Evolutionary conservation across 2,888 invertebrate species (phyloP).

Genomic region (Lomographa bimaculata): DNA sequence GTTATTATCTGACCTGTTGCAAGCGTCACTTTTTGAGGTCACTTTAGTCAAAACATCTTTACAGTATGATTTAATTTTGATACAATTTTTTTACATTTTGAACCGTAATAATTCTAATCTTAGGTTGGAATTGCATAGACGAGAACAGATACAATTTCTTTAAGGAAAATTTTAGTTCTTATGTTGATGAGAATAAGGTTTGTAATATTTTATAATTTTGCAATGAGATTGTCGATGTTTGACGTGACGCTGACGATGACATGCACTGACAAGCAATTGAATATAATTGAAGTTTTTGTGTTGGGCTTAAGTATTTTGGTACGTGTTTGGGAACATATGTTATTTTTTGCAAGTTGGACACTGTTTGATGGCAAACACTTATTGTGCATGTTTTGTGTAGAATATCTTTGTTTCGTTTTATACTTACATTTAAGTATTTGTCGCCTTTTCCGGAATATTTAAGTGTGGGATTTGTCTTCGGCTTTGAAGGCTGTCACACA

Average conservation of each 20-base stretch:
- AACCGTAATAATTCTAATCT: not conserved
- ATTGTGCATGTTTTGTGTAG: no score
- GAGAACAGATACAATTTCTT: not conserved
- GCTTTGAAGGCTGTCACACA: no score
- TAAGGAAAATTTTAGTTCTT: slow-evolving; percentile 11
- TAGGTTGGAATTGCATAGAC: slow-evolving; percentile 13
- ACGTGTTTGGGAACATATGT: slow-evolving; percentile 14
- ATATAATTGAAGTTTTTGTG: slow-evolving; percentile 43
- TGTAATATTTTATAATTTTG: slow-evolving; percentile 3
- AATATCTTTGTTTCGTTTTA: no score
- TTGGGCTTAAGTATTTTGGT: slow-evolving; percentile 15
- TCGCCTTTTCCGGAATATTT: no score
- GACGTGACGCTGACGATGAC: slow-evolving; percentile 41
- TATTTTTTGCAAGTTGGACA: slow-evolving; percentile 3
- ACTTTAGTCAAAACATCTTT: slow-evolving; percentile 18
- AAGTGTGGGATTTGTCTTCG: no score
- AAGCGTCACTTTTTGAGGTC: slow-evolving; percentile 26
- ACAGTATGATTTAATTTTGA: slow-evolving; percentile 14
- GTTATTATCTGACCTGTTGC: slow-evolving; percentile 27
- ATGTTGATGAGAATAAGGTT: not conserved
- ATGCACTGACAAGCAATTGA: slow-evolving; percentile 49
- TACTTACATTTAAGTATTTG: no score
- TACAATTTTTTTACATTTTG: slow-evolving; percentile 1
- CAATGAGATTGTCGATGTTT: slow-evolving; percentile 43
- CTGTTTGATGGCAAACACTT: slow-evolving; percentile 2